Conservation (phyloP, 2,888 invertebrate genomes). For the Leucozona laternaria region DNA sequence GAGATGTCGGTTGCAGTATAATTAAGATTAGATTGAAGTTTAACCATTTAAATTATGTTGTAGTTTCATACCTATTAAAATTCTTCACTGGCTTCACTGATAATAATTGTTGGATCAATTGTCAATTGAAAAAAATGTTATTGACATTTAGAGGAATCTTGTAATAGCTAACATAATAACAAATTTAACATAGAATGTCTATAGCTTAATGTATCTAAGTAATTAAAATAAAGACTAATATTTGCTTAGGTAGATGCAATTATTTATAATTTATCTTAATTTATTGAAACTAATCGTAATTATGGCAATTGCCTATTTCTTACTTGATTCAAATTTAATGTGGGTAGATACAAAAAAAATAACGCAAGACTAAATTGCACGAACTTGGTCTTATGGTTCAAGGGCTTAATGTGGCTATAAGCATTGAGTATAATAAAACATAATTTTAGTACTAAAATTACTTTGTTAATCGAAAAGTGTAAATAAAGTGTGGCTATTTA, state of each 20-base stretch:
- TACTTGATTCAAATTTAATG: constrained; percentile 6
- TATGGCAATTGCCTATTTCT: neutral
- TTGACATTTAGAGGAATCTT: constrained; percentile 11
- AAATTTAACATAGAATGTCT: neutral
- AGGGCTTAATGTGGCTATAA: too few species aligned
- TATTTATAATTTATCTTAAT: neutral
- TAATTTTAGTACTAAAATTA: too few species aligned
- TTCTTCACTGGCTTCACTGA: neutral
- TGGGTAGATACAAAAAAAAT: neutral
- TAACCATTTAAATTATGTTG: constrained; percentile 38
- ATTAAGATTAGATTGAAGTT: constrained; percentile 44
- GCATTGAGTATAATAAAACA: too few species aligned
- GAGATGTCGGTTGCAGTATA: neutral
- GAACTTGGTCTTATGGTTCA: too few species aligned
- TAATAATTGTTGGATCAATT: constrained; percentile 9
- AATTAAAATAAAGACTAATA: neutral
- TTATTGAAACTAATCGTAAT: neutral
- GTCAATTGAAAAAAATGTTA: constrained; percentile 20
- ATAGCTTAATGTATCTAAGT: neutral
- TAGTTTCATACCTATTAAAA: constrained; percentile 15
- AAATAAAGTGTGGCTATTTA: too few species aligned
- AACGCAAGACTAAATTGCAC: too few species aligned
- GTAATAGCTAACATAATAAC: neutral
- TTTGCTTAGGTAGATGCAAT: neutral
- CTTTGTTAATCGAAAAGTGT: too few species aligned